Base-by-base conservation (phyloP, 2,888 invertebrate genomes). In the Protodeltote pygarga region DNA sequence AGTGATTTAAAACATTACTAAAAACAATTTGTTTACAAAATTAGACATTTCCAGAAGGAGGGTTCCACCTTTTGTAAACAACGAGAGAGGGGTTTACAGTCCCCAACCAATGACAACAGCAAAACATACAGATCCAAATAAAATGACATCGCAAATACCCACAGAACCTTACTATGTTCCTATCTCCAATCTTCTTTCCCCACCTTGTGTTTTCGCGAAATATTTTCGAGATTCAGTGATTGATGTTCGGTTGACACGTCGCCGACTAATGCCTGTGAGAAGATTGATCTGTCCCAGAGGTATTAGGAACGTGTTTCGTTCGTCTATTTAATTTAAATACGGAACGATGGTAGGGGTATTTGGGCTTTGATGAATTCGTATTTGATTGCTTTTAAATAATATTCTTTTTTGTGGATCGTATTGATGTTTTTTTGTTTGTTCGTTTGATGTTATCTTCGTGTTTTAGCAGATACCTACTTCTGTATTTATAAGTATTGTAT, bases 171-270 rank as follows among this genome's bases (percentile, higher is more conserved):
- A 11, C 6, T 14, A 13, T 3, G 13, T 5, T 29, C 44, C 40
- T 39, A 57, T 27, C 10, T 31, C 6, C 15, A 29, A 16, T 6
- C 29, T 28, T 45, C 21, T 73, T 73, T 71, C 71, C 71, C 53
- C 72, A 78, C 83, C 84, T 79, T 78, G 68, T 79, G 81, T 84
- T 83, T 77, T 75, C 67, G 55, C 50, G 61, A 79, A 81, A 78
- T 75, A 78, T 81, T 81, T 77, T 72, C 72, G 61, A 70, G 77
- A 76, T 72, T 73, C 65, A 54, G 81, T 89, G 89, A 89, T 89
- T 85, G 87, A 89, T 89, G 85, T 75, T 66, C 71, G 71, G 73
- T 77, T 83, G 83, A 83, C 82, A 75, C 78, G 81, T 81, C 82
- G 65, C 49, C 73, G 77, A 71, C 82, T 84, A 83, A 83, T 83